These are phyloP conservation scores for Taurulus bubalis DNA, from an alignment of 2,113 vertebrate genomes.

Conservation along the genomic window DNA sequence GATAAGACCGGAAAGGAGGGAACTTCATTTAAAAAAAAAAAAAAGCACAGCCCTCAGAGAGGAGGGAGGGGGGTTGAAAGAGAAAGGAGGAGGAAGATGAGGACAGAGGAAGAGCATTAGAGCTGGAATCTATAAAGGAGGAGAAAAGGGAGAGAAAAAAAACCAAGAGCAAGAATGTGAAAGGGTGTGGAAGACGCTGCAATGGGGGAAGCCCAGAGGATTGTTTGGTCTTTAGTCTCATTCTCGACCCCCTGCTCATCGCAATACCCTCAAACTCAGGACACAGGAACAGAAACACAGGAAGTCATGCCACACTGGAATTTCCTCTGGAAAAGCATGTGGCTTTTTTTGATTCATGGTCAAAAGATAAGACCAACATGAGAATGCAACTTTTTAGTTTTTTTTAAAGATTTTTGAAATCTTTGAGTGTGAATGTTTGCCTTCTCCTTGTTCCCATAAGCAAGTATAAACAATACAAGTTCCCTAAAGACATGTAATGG, in stretches of 20 bases:
- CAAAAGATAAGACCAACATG: background rate
- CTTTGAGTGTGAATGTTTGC: background rate
- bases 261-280: slow-evolving; percentile 19
- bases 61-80: background rate
- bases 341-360: slow-evolving; percentile 31
- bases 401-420: background rate
- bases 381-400: background rate
- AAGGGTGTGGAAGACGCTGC: slow-evolving; percentile 4
- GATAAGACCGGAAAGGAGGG: background rate
- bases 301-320: slow-evolving; percentile 66
- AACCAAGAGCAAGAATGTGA: slow-evolving; percentile 2
- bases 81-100: slow-evolving; percentile 16
- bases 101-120: background rate
- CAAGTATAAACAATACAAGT: background rate
- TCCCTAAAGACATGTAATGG: too few species aligned
- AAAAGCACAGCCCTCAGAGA: background rate
- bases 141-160: background rate
- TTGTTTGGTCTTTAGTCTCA: slow-evolving; percentile 10
- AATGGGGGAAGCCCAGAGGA: slow-evolving; percentile 18
- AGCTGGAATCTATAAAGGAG: background rate
- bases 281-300: too few species aligned
- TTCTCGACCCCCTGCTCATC: background rate
- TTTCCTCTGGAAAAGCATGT: slow-evolving; percentile 59
- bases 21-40: slow-evolving; percentile 8
- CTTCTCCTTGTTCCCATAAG: too few species aligned